Base-by-base conservation (phyloP, 1,140 invertebrate species). In the Lycorma delicatula region DNA sequence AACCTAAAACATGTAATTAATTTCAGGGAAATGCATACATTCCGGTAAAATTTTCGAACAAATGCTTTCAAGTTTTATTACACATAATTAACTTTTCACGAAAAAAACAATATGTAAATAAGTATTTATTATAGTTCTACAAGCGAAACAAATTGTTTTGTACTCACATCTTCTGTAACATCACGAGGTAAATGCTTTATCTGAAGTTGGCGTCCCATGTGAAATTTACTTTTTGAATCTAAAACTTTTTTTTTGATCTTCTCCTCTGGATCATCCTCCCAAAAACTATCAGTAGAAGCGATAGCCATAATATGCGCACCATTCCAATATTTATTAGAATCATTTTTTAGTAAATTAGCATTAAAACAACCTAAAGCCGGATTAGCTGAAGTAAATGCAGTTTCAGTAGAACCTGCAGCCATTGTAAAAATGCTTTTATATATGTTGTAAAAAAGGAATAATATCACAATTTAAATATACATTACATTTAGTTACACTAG, bases 101-200 rank as follows among this genome's bases (percentile, higher is more conserved):
- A n/a, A n/a, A n/a, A n/a, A n/a, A n/a, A n/a, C n/a, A n/a, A n/a
- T n/a, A n/a, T n/a, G n/a, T n/a, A n/a, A n/a, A n/a, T n/a, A n/a
- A n/a, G n/a, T n/a, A n/a, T n/a, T n/a, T n/a, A n/a, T n/a, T n/a
- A n/a, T n/a, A n/a, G n/a, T n/a, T n/a, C n/a, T n/a, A n/a, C n/a
- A n/a, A n/a, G n/a, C n/a, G n/a, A n/a, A 44, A 44, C n/a, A 34
- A 9, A 34, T 34, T 34, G 23, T 44, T 44, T 1, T 7, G 25
- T 5, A 65, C 71, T 68, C 59, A 74, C 74, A 67, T 74, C 68
- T 65, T 75, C 74, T 6, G 70, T 71, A 50, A 72, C 72, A 64
- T 75, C 72, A 16, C 73, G 56, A 9, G 74, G 74, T 47, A 75
- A 63, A 60, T 75, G 72, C 48, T 74, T 72, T 25, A 75, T 69